Percentiles rank a stretch among this genome's conserved stretches.
phyloP scores from a whole-genome alignment of 2,888 invertebrate genomes.

The Nephrotoma flavescens region DNA sequence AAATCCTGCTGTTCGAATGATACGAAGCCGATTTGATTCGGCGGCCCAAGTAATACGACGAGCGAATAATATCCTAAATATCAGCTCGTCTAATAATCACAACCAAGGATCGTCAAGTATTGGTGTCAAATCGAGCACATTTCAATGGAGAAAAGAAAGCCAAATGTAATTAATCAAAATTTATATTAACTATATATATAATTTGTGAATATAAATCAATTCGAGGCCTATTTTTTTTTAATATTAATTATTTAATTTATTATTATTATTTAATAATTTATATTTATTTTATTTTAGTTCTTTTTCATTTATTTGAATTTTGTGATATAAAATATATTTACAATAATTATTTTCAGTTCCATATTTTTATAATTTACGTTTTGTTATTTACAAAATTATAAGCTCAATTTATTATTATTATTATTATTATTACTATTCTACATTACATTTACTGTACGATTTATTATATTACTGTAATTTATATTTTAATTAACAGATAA shows the following conservation, averaged over 20 bases:
- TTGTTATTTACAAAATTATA: background rate
- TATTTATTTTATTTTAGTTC: background rate
- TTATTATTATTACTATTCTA: background rate
- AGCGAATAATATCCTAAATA: slow-evolving; percentile 29
- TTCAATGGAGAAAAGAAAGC: slow-evolving; percentile 34
- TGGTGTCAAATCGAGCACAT: slow-evolving; percentile 34
- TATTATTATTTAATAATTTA: background rate
- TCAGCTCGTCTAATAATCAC: slow-evolving; percentile 26
- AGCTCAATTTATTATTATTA: background rate
- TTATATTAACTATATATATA: background rate
- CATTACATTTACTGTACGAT: background rate
- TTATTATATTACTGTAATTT: background rate
- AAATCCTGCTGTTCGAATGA: slow-evolving; percentile 71
- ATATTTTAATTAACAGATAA: background rate
- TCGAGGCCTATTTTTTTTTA: background rate
- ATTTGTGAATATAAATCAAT: background rate
- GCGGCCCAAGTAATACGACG: slow-evolving; percentile 32
- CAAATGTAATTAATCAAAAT: slow-evolving; percentile 25
- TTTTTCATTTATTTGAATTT: background rate
- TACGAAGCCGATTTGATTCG: slow-evolving; percentile 36
- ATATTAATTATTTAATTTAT: background rate
- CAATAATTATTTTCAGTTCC: background rate
- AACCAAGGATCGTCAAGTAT: slow-evolving; percentile 32
- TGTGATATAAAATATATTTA: background rate
- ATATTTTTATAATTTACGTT: background rate